Evolutionary conservation across 2,888 invertebrate species (phyloP), one percentile per base, ranked within the genome.

Genomic region (Thysanoteuthis rhombus): DNA sequence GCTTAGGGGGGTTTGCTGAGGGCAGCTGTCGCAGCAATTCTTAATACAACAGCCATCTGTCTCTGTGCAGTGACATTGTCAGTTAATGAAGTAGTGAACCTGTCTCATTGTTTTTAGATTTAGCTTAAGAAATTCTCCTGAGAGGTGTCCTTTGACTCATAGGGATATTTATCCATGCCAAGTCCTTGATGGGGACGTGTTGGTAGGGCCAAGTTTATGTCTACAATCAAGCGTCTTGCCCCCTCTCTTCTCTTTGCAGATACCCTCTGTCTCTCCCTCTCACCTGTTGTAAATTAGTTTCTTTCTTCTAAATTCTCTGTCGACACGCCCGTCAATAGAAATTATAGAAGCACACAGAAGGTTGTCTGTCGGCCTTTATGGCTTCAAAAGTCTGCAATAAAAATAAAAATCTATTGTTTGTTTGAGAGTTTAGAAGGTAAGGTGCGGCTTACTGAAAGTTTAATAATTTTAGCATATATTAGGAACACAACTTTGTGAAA

Each of bases 91-190:
- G n/a, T 32, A n/a, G n/a, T 75, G 12, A 58, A n/a, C 16, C 75
- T 75, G 75, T 75, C 75, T n/a, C n/a, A 75, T 75, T 75, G 32
- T 75, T 75, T 75, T 75, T n/a, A 75, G 75, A 75, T 75, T 75
- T 75, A 75, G 75, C n/a, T 19, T n/a, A 75, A 75, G 75, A 75
- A 75, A 75, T 75, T 75, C 75, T 75, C 75, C n/a, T 75, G n/a
- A n/a, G 75, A n/a, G n/a, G n/a, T 75, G 75, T n/a, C n/a, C 75
- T n/a, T 75, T 75, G 75, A 75, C 75, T n/a, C 75, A n/a, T n/a
- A 32, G n/a, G 75, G n/a, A 75, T 75, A n/a, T 75, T 75, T 75
- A n/a, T 75, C 75, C n/a, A 32, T 75, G 75, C 75, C 75, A 75
- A 75, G n/a, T 52, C 52, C 52, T 25, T 52, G 52, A 52, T 52